Percentiles rank a stretch among this genome's conserved stretches.
phyloP scores from a whole-genome alignment of 2,888 invertebrate species.

The Anarsia innoxiella region DNA sequence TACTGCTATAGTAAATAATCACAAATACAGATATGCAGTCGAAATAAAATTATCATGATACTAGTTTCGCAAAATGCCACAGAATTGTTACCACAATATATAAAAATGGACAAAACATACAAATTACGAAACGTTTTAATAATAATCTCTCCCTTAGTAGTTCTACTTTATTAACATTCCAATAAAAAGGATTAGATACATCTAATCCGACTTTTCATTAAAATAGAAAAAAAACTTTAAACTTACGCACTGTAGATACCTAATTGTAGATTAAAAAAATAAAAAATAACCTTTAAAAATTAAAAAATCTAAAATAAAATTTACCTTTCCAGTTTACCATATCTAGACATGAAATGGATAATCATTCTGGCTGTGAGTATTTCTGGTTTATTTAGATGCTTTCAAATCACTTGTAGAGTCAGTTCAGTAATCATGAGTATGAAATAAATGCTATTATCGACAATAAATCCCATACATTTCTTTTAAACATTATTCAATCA shows the following conservation, averaged over 20 bases:
- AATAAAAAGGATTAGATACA: slow-evolving; percentile 56
- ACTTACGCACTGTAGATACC: slow-evolving; percentile 71
- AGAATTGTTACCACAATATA: no score
- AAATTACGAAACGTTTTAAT: slow-evolving; percentile 3
- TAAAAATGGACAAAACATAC: neutral
- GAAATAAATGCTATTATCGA: slow-evolving; percentile 39
- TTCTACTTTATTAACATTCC: slow-evolving; percentile 49
- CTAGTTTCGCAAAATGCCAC: no score
- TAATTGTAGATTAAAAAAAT: slow-evolving; percentile 61
- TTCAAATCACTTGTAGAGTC: slow-evolving; percentile 33
- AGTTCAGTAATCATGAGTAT: no score
- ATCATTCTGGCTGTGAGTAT: slow-evolving; percentile 74
- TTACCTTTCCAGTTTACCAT: slow-evolving; percentile 59
- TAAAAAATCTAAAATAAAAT: slow-evolving; percentile 44
- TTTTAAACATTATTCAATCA: slow-evolving; percentile 4
- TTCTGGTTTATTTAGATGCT: slow-evolving; percentile 59
- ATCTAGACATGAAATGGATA: slow-evolving; percentile 65
- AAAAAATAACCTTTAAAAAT: slow-evolving; percentile 48
- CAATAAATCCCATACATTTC: slow-evolving; percentile 39
- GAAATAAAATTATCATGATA: no score
- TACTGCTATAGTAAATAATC: no score
- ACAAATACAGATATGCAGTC: no score
- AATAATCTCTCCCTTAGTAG: slow-evolving; percentile 9
- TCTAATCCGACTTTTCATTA: slow-evolving; percentile 56
- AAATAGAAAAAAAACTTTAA: slow-evolving; percentile 62